Conservation (phyloP, 2,113 vertebrate genomes). For the Phrynosoma blainvillii region DNA sequence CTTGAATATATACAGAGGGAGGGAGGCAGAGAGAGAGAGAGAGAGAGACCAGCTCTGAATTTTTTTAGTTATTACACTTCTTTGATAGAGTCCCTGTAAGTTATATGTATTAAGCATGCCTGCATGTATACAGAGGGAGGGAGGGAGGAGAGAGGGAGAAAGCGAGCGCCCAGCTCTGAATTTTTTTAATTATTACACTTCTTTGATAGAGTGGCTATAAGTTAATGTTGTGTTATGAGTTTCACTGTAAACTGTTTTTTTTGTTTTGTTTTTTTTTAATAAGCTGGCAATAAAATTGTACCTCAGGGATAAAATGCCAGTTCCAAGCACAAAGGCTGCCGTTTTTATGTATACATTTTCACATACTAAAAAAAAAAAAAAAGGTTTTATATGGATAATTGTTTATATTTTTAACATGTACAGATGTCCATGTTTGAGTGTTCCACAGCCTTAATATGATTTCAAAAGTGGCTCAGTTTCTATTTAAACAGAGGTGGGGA, state of each 20-base stretch:
- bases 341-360: constrained; percentile 58
- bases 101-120: constrained; percentile 20
- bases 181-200: constrained; percentile 39
- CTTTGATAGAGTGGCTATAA: constrained; percentile 50
- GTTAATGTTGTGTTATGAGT: constrained; percentile 67
- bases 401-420: constrained; percentile 47
- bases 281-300: constrained; percentile 67
- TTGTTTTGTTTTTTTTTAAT: constrained; percentile 65
- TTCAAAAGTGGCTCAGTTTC: background rate
- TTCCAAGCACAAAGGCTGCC: constrained; percentile 56
- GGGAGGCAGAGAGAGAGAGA: too few species aligned
- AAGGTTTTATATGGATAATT: constrained; percentile 15
- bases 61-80: constrained; percentile 55
- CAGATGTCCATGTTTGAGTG: constrained; percentile 16
- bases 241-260: constrained; percentile 73
- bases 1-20: too few species aligned
- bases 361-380: constrained; percentile 11
- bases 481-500: background rate
- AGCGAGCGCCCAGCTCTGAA: constrained; percentile 4
- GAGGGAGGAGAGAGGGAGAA: background rate
- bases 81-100: constrained; percentile 51
- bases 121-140: background rate
- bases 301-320: constrained; percentile 63
- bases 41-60: constrained; percentile 32
- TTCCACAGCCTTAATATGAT: constrained; percentile 29